Evolutionary conservation across 2,797 vertebrate genomes (phyloP), one percentile per base, ranked within the genome.

Genomic region (Yasuhikotakia modesta): DNA sequence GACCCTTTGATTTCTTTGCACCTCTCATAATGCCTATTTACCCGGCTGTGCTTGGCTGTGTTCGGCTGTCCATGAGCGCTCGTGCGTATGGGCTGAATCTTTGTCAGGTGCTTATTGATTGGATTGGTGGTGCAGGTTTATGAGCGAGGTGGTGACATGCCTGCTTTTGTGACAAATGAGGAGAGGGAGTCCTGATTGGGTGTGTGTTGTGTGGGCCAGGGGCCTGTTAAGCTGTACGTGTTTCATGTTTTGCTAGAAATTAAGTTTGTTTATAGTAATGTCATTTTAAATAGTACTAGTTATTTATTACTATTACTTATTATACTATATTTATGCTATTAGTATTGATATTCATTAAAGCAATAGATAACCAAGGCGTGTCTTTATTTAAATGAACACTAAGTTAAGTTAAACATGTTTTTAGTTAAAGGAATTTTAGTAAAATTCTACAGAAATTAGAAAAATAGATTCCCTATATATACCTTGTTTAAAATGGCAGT

Each of bases 1-100:
- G 87, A 81, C 76, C 81, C 89, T 93, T 92, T 92, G 90, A 93
- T 92, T 93, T 84, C 89, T 82, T 46, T 86, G 79, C 86, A 82
- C 60, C 85, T 90, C 84, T 87, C 70, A 88, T 85, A 88, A 79
- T 71, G 60, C 82, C 82, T 85, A 79, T 85, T 90, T 79, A 73
- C 30, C 57, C 81, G 67, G 27, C 65, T 75, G 68, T 32, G 48
- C 71, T 55, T 48, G 72, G 55, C 27, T 72, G 68, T 32, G 48
- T 75, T 55, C 55, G 72, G 55, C 27, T 72, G 57, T 68, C 27
- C 14, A 17, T 55, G 71, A 84, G 89, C 10, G n/a, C 39, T 50
- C 79, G 50, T 63, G 69, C 24, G 39, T 52, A 70, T 52, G 43
- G 16, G 58, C 14, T 14, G 52, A 39, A 32, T 6, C 50, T 43